These are phyloP conservation scores for Polyodon spathula DNA, from an alignment of 2,113 vertebrate genomes.

Conservation along the genomic window DNA sequence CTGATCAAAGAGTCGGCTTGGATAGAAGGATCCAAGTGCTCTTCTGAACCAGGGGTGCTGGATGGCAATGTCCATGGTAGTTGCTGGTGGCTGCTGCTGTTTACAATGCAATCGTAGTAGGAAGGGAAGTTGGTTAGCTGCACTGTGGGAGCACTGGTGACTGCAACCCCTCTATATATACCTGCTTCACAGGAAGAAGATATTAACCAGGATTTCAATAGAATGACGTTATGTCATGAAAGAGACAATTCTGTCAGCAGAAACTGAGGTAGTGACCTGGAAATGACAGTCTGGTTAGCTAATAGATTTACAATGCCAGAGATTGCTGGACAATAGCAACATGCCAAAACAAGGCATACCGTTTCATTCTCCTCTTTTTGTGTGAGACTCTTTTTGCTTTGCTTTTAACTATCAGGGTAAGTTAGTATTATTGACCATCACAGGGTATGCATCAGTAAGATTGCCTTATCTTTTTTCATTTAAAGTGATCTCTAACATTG, in stretches of 20 bases:
- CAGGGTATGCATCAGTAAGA: too few species aligned
- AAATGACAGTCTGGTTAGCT: conserved; percentile 34
- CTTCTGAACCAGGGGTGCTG: conserved; percentile 92
- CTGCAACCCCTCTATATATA: conserved; percentile 70
- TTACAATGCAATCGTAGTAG: conserved; percentile 30
- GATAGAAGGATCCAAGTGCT: conserved; percentile 63
- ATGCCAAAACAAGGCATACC: conserved; percentile 48
- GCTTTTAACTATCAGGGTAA: too few species aligned
- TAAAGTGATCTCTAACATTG: too few species aligned
- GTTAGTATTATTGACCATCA: too few species aligned
- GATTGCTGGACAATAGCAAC: conserved; percentile 29
- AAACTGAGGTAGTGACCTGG: conserved; percentile 50
- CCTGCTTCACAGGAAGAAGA: conserved; percentile 64
- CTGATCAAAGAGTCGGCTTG: conserved; percentile 82
- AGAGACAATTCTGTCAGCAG: conserved; percentile 76
- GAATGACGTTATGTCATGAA: conserved; percentile 82
- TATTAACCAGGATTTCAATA: conserved; percentile 73
- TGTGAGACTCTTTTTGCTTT: too few species aligned
- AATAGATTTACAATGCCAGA: conserved; percentile 27
- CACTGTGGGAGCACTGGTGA: conserved; percentile 17
- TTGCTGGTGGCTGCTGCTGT: conserved; percentile 23
- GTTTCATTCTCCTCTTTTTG: not conserved
- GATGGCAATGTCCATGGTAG: conserved; percentile 85
- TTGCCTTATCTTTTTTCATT: too few species aligned
- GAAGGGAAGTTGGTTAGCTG: conserved; percentile 33